Evolutionary conservation across 2,888 invertebrate species (phyloP).

Genomic region (Andrena praecox): DNA sequence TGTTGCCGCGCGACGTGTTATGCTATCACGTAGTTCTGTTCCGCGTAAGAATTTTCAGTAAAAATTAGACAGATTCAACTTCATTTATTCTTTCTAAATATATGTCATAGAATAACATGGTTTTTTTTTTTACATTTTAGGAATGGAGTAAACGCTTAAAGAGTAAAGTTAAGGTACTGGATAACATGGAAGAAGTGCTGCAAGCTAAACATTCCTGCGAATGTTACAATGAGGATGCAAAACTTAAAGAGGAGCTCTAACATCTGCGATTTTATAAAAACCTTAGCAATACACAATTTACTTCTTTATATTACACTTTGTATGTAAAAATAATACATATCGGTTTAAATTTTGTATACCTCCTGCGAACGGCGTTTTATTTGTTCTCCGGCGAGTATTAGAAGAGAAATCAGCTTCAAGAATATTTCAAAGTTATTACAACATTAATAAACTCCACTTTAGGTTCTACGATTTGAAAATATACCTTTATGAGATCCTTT

Average conservation of each 20-base stretch:
- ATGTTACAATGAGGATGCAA: slow-evolving; percentile 76
- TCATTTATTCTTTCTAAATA: slow-evolving; percentile 55
- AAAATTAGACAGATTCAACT: slow-evolving; percentile 43
- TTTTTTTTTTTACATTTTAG: slow-evolving; percentile 84
- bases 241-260: slow-evolving; percentile 59
- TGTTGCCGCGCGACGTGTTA: slow-evolving; percentile 93
- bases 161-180: slow-evolving; percentile 86
- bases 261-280: slow-evolving; percentile 8
- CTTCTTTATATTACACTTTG: slow-evolving; percentile 20
- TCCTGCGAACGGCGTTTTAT: slow-evolving; percentile 2
- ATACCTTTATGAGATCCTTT: slow-evolving; percentile 21
- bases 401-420: background rate
- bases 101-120: slow-evolving; percentile 53
- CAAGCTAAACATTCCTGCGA: slow-evolving; percentile 84
- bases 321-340: slow-evolving; percentile 30
- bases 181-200: slow-evolving; percentile 88
- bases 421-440: slow-evolving; percentile 6
- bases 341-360: slow-evolving; percentile 22
- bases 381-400: slow-evolving; percentile 13
- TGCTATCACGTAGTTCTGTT: slow-evolving; percentile 93
- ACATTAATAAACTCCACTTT: slow-evolving; percentile 16
- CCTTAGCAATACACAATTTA: slow-evolving; percentile 5
- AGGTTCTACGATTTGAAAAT: slow-evolving; percentile 24
- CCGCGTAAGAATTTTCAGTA: slow-evolving; percentile 50
- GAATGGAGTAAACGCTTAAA: slow-evolving; percentile 91